Conservation (phyloP, 2,797 vertebrate species). For the Odontamblyopus lacepedii region DNA sequence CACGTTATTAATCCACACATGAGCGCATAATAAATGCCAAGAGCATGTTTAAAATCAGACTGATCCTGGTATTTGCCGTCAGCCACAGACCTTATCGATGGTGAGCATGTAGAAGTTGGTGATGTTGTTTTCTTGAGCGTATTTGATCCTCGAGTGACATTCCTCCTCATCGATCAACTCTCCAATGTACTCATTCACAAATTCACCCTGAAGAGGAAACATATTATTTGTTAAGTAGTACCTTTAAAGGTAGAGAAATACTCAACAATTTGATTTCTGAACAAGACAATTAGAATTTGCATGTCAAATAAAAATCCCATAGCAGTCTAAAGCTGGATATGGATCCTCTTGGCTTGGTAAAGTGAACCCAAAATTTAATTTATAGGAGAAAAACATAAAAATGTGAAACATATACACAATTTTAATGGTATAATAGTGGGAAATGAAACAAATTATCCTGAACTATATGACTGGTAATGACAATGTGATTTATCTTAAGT, state of each 20-base stretch:
- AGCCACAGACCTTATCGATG: constrained; percentile 89
- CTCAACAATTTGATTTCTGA: no score
- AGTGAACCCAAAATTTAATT: no score
- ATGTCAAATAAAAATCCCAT: not conserved
- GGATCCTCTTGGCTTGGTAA: no score
- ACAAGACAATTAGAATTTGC: no score
- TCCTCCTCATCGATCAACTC: constrained; percentile 98
- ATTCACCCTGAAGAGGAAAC: constrained; percentile 85
- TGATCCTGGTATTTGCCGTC: not conserved
- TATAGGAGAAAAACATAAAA: no score
- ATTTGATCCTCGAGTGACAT: constrained; percentile 90
- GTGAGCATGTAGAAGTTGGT: constrained; percentile 98
- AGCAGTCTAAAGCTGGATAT: no score
- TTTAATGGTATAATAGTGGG: no score
- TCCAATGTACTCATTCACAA: constrained; percentile 97
- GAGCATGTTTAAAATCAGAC: not conserved
- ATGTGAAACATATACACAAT: no score
- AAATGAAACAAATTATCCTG: no score
- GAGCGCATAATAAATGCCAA: constrained; percentile 56
- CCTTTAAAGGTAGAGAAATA: no score
- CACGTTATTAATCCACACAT: constrained; percentile 24
- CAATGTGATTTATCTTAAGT: no score
- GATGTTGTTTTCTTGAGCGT: constrained; percentile 95
- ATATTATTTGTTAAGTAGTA: not conserved
- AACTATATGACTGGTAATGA: no score